phyloP scores from a whole-genome alignment of 2,797 vertebrate genomes.

The Pseudochirops cupreus region DNA sequence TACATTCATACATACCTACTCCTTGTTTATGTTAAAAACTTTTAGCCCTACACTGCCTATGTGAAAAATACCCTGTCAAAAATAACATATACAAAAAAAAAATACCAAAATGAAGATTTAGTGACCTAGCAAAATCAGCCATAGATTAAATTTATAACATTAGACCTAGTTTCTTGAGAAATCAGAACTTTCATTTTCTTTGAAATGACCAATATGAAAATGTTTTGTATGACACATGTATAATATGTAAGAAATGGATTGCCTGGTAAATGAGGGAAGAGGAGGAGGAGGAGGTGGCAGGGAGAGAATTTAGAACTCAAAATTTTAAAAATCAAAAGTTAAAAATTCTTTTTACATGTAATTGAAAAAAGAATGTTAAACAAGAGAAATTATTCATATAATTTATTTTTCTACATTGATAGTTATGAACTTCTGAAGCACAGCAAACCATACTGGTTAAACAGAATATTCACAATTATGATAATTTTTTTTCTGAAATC shows the following conservation, averaged over 20 bases:
- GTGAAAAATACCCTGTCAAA: not conserved
- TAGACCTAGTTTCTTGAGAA: not conserved
- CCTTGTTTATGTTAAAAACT: not conserved
- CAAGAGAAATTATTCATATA: not conserved
- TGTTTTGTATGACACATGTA: not conserved
- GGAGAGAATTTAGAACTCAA: not conserved
- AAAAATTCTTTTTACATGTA: not conserved
- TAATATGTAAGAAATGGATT: not conserved
- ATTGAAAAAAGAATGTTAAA: not conserved
- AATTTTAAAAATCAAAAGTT: not conserved
- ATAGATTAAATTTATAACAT: constrained; percentile 22
- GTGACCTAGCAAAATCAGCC: not conserved
- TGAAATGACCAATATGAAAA: not conserved
- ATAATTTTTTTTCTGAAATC: not conserved
- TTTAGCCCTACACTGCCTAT: not conserved
- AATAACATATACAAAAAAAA: not conserved
- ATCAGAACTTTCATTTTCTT: not conserved
- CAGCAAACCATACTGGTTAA: not conserved
- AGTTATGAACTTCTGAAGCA: not conserved
- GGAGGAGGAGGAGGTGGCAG: not conserved
- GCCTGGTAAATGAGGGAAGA: not conserved
- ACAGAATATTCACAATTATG: not conserved
- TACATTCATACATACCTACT: not conserved
- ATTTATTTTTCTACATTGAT: not conserved
- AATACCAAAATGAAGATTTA: not conserved